These are phyloP conservation scores for Malaclemys terrapin DNA, from an alignment of 2,113 vertebrate genomes.

Conservation along the genomic window DNA sequence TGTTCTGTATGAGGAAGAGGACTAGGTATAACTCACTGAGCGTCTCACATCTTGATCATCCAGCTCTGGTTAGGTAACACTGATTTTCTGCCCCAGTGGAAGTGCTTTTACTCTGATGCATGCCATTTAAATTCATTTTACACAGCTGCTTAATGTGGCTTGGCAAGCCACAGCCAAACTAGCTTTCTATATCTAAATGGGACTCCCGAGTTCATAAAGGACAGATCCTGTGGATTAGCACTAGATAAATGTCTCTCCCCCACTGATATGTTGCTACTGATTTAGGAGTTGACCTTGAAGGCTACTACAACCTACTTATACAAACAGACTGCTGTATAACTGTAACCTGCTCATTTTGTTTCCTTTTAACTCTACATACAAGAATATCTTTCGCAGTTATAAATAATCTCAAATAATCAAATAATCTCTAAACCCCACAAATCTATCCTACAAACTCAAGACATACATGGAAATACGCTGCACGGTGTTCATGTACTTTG, in stretches of 20 bases:
- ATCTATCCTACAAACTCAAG: background rate
- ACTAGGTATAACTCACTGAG: slow-evolving; percentile 46
- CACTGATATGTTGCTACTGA: background rate
- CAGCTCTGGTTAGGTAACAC: slow-evolving; percentile 67
- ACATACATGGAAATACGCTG: background rate
- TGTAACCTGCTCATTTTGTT: background rate
- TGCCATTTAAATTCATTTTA: slow-evolving; percentile 78
- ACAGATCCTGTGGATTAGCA: slow-evolving; percentile 52
- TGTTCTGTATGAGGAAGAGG: slow-evolving; percentile 14
- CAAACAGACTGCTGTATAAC: slow-evolving; percentile 1
- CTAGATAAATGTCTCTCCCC: slow-evolving; percentile 5
- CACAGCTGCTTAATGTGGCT: slow-evolving; percentile 70
- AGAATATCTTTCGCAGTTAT: background rate
- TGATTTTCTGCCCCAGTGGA: slow-evolving; percentile 77
- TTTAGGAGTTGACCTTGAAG: slow-evolving; percentile 56
- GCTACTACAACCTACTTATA: background rate
- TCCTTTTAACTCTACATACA: background rate
- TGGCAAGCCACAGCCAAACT: slow-evolving; percentile 60
- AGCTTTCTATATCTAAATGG: slow-evolving; percentile 50
- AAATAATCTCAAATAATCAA: background rate
- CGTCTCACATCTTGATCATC: slow-evolving; percentile 43
- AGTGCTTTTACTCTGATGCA: slow-evolving; percentile 65
- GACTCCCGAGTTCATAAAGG: slow-evolving; percentile 51
- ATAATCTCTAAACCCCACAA: background rate
- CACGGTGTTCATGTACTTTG: background rate